These are phyloP conservation scores for Ganaspis brasiliensis DNA, from an alignment of 2,888 invertebrate species.

Conservation along the genomic window DNA sequence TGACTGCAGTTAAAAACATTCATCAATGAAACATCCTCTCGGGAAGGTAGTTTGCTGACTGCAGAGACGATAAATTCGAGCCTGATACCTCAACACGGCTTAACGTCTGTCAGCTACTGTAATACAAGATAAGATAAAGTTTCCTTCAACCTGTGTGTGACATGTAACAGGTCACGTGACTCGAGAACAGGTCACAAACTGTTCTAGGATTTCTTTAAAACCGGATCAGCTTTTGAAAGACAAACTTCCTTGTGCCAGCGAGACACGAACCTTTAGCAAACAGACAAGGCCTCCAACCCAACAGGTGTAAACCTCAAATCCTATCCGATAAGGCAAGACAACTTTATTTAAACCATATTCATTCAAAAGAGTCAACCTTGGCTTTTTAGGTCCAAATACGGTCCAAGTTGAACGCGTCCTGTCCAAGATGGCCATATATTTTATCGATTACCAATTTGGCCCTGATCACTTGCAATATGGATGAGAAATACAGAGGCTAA, in stretches of 20 bases:
- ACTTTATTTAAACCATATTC: conserved; percentile 10
- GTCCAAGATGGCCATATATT: background rate
- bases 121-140: conserved; percentile 21
- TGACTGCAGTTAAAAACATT: conserved; percentile 5
- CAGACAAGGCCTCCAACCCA: conserved; percentile 7
- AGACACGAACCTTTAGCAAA: background rate
- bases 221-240: background rate
- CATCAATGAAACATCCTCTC: background rate
- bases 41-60: background rate
- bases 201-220: background rate
- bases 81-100: no score
- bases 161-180: background rate
- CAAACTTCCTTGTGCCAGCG: background rate
- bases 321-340: conserved; percentile 13
- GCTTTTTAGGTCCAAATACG: conserved; percentile 17
- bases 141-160: background rate
- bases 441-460: background rate
- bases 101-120: background rate
- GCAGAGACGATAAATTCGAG: no score
- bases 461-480: no score
- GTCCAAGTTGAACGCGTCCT: conserved; percentile 9
- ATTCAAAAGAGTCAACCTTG: background rate
- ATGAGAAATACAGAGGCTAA: no score
- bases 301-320: conserved; percentile 19
- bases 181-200: background rate